These are phyloP conservation scores for Apamea crenata DNA, from an alignment of 2,888 invertebrate species.

Conservation along the genomic window DNA sequence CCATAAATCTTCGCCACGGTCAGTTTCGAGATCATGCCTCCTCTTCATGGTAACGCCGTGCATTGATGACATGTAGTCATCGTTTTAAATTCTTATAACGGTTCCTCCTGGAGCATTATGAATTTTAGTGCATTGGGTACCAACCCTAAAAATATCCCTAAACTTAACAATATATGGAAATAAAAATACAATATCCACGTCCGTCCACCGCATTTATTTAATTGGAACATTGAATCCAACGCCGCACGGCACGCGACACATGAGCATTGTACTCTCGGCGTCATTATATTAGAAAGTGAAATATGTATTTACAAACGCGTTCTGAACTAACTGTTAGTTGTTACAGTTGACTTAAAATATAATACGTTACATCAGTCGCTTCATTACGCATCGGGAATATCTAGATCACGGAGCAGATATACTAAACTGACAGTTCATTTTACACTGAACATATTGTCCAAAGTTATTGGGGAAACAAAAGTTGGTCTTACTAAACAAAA, in stretches of 20 bases:
- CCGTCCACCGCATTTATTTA: slow-evolving; percentile 57
- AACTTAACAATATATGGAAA: slow-evolving; percentile 50
- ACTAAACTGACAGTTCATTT: background rate
- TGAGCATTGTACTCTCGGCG: slow-evolving; percentile 59
- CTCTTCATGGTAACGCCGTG: too few relatives aligned
- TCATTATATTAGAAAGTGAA: slow-evolving; percentile 57
- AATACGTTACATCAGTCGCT: slow-evolving; percentile 64
- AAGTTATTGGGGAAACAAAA: background rate
- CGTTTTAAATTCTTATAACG: too few relatives aligned
- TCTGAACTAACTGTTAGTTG: slow-evolving; percentile 50
- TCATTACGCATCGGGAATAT: slow-evolving; percentile 29
- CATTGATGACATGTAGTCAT: background rate
- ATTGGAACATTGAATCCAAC: slow-evolving; percentile 45
- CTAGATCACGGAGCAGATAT: slow-evolving; percentile 5
- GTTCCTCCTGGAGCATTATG: background rate
- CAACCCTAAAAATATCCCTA: slow-evolving; percentile 29
- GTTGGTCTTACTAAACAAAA: background rate
- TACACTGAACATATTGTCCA: background rate
- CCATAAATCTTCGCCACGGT: too few relatives aligned
- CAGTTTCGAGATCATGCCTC: too few relatives aligned
- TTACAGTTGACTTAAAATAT: slow-evolving; percentile 61
- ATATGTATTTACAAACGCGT: slow-evolving; percentile 50
- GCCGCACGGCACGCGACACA: slow-evolving; percentile 39
- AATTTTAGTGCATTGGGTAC: background rate
- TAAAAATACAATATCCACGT: slow-evolving; percentile 57